A percentile compares a stretch with the other conserved stretches of the same genome.
Conservation (phyloP, 23 tunicate genomes). For the Ciona savignyi region DNA sequence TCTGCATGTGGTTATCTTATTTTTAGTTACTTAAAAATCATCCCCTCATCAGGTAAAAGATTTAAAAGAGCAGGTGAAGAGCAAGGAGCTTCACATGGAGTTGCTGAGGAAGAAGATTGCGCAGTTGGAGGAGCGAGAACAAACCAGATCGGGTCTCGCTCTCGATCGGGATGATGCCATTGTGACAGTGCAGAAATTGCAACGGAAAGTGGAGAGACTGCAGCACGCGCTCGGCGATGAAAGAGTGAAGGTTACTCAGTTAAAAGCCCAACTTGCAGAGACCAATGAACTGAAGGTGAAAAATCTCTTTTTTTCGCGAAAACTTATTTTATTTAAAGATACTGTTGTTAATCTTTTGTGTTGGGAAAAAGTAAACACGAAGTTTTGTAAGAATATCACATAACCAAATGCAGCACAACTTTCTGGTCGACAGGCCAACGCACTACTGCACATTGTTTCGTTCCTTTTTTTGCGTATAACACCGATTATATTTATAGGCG, state of each 20-base stretch:
- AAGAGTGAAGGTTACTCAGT: constrained; percentile 73
- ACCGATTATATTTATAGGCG: constrained; percentile 37
- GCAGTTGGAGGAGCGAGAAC: constrained; percentile 59
- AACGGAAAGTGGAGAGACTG: constrained; percentile 78
- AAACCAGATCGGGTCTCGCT: constrained; percentile 73
- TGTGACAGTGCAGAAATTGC: constrained; percentile 73
- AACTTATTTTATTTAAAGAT: no score
- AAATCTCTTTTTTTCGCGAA: not conserved
- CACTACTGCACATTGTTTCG: no score
- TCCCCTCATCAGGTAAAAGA: constrained; percentile 62
- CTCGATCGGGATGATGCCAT: constrained; percentile 86
- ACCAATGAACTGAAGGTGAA: constrained; percentile 77
- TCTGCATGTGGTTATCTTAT: no score
- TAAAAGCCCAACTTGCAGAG: constrained; percentile 82
- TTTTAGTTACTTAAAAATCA: no score
- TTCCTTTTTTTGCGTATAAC: no score
- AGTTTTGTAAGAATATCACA: no score
- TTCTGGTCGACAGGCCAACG: no score
- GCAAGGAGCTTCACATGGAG: constrained; percentile 91
- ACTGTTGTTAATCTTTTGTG: no score
- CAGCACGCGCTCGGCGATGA: constrained; percentile 78
- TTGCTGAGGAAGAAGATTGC: constrained; percentile 78
- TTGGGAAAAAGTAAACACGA: no score
- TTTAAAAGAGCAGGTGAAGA: constrained; percentile 77
- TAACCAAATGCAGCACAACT: no score